These are phyloP conservation scores for Aphidius ervi DNA, from an alignment of 1,140 invertebrate genomes.

Conservation along the genomic window DNA sequence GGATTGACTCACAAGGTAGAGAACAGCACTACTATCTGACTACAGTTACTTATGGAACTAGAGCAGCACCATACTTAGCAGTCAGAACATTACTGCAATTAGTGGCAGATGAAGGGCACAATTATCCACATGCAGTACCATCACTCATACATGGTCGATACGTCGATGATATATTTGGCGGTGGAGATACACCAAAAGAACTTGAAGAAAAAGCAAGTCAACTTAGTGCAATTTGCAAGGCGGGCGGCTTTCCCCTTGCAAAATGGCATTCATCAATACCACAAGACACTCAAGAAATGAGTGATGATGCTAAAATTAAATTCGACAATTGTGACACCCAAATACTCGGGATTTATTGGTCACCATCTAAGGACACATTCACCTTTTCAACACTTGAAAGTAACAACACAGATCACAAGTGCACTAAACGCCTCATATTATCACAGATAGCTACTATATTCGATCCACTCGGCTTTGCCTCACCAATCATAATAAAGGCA, in stretches of 20 bases:
- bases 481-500: conserved; percentile 17
- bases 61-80: conserved; percentile 22
- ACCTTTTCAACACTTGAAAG: background rate
- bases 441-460: conserved; percentile 17
- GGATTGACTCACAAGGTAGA: conserved; percentile 1
- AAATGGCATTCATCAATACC: conserved; percentile 21
- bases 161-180: conserved; percentile 9
- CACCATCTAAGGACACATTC: conserved; percentile 12
- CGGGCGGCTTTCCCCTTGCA: conserved; percentile 18
- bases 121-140: conserved; percentile 22
- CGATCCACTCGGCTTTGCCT: conserved; percentile 19
- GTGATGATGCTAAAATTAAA: background rate
- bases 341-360: conserved; percentile 6
- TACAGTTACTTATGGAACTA: conserved; percentile 35
- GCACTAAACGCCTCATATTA: conserved; percentile 10
- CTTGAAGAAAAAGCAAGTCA: background rate
- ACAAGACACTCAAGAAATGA: background rate
- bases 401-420: background rate
- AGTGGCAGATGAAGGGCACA: conserved; percentile 25
- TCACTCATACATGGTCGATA: background rate
- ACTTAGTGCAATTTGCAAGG: background rate
- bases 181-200: background rate
- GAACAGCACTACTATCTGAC: background rate
- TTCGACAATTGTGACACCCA: background rate
- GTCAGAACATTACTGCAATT: conserved; percentile 34